These are phyloP conservation scores for Smithornis capensis DNA, from an alignment of 2,113 vertebrate genomes.

Conservation along the genomic window DNA sequence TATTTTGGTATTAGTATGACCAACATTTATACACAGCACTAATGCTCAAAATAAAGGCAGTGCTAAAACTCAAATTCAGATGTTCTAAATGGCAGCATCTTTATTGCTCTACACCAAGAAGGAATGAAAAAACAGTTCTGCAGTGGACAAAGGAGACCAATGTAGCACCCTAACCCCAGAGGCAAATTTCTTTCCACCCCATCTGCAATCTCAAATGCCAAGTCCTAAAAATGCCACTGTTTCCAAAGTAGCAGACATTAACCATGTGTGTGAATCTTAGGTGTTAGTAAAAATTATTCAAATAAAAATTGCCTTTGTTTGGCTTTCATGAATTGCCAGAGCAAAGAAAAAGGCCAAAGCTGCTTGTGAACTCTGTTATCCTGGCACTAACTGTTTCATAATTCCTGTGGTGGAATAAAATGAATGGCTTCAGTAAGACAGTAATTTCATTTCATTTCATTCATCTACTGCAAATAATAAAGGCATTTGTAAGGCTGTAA, in stretches of 20 bases:
- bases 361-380: background rate
- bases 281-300: background rate
- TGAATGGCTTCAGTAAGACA: background rate
- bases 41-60: background rate
- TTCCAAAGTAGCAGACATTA: conserved; percentile 59
- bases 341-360: background rate
- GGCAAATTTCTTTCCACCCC: conserved; percentile 59
- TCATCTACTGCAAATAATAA: background rate
- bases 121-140: conserved; percentile 2
- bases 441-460: background rate
- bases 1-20: conserved; percentile 36
- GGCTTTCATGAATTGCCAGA: background rate
- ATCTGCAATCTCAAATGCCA: conserved; percentile 64
- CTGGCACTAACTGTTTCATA: background rate
- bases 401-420: background rate
- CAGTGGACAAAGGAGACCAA: background rate
- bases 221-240: conserved; percentile 42
- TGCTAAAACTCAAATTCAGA: conserved; percentile 21
- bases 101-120: background rate
- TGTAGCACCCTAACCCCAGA: conserved; percentile 17
- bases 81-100: conserved; percentile 8
- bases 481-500: background rate
- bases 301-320: conserved; percentile 2
- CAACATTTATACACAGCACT: background rate
- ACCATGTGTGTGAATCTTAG: conserved; percentile 38